Evolutionary conservation across 2,797 vertebrate genomes (phyloP), one percentile per base, ranked within the genome.

Genomic region (Gadopsis bispinosus): DNA sequence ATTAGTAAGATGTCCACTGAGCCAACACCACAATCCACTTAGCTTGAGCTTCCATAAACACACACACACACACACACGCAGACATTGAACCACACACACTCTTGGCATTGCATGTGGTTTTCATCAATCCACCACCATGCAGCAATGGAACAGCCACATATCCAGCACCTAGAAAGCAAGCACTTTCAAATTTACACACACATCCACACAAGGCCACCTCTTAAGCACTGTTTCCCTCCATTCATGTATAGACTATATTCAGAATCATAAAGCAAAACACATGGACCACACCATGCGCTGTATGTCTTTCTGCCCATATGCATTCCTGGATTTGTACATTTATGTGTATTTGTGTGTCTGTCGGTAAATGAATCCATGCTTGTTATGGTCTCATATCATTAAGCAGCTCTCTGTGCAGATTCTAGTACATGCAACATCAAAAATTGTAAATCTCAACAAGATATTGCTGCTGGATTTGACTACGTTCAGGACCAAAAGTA

Each of bases 81-180:
- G 19, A 61, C 58, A 67, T 60, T 3, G 9, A 77, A 69, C 20
- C 65, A 19, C 17, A 56, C 62, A 66, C 19, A 77, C 73, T 80
- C 45, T 33, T 64, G 50, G 70, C 58, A 73, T 56, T 72, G 60
- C 79, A 73, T 86, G 72, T 88, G 87, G 80, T 85, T 91, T 85
- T 83, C 73, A 90, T 92, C 75, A 85, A 53, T 79, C 79, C 83
- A 86, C 83, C 65, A 77, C 63, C 54, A 47, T 74, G 75, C 26
- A 4, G 73, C 75, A 85, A 83, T 77, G 75, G 80, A 83, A 87
- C 81, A 76, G 78, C 74, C 83, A 80, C 68, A 79, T 85, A 31
- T 63, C 26, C 78, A 79, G 69, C 76, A 80, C 81, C 82, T 86
- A 82, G 39, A 76, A 41, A 70, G 73, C 29, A 75, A 72, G 62